phyloP scores from a whole-genome alignment of 1,140 invertebrate genomes.

The Drosophila takahashii region DNA sequence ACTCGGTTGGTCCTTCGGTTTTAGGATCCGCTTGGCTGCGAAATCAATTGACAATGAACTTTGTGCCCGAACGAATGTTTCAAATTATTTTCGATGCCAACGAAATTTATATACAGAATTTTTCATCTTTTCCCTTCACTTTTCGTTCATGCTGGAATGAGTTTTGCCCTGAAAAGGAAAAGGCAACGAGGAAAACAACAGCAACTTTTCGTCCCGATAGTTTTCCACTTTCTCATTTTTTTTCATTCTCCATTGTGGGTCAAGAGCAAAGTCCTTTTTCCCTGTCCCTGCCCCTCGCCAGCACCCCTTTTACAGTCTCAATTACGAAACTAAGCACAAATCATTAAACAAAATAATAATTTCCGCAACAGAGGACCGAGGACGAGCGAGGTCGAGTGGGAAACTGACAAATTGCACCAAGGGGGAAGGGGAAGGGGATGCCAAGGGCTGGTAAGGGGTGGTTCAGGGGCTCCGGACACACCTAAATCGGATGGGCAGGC shows the following conservation, averaged over 20 bases:
- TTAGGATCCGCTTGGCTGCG: slow-evolving; percentile 23
- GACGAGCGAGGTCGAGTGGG: slow-evolving; percentile 12
- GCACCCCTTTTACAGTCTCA: slow-evolving; percentile 48
- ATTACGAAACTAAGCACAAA: slow-evolving; percentile 80
- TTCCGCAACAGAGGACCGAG: slow-evolving; percentile 63
- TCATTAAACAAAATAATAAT: slow-evolving; percentile 83
- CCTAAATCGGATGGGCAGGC: slow-evolving; percentile 48
- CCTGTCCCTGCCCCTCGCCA: background rate
- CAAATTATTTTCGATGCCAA: slow-evolving; percentile 62
- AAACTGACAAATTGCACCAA: slow-evolving; percentile 38
- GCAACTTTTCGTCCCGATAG: slow-evolving; percentile 58
- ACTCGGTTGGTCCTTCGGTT: slow-evolving; percentile 17
- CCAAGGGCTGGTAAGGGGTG: background rate
- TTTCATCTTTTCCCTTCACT: slow-evolving; percentile 43
- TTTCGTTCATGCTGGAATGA: slow-evolving; percentile 51
- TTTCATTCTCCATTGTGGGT: slow-evolving; percentile 55
- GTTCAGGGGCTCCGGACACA: slow-evolving; percentile 20
- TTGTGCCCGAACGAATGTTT: slow-evolving; percentile 50
- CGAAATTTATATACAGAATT: slow-evolving; percentile 64
- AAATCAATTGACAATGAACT: slow-evolving; percentile 79
- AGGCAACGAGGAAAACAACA: slow-evolving; percentile 12
- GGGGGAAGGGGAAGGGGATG: background rate
- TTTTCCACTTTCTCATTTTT: slow-evolving; percentile 57
- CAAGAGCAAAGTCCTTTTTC: slow-evolving; percentile 49
- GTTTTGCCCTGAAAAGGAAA: slow-evolving; percentile 32